Evolutionary conservation across 2,888 invertebrate species (phyloP).

Genomic region (Gibbula magus): DNA sequence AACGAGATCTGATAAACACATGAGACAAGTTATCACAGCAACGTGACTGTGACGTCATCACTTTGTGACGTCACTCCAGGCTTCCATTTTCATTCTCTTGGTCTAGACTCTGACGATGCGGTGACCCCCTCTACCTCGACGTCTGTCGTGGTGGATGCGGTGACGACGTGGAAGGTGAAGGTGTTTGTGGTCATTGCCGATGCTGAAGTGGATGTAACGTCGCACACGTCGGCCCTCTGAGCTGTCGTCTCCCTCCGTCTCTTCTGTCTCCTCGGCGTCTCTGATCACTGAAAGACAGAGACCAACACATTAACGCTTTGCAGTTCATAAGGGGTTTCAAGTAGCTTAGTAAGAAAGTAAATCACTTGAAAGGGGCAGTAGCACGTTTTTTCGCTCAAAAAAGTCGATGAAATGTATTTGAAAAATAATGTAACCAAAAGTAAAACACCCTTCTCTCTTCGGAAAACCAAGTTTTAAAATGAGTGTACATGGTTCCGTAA

Average conservation of each 20-base stretch:
- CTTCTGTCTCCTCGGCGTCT: not conserved
- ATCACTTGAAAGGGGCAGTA: not conserved
- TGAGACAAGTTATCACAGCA: constrained; percentile 9
- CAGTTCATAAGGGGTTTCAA: not conserved
- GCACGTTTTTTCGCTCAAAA: not conserved
- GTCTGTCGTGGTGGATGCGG: constrained; percentile 1
- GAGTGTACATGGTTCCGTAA: too few relatives aligned
- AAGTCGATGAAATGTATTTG: too few relatives aligned
- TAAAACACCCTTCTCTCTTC: too few relatives aligned
- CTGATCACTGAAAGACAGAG: not conserved
- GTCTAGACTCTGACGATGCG: not conserved
- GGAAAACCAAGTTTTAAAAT: too few relatives aligned
- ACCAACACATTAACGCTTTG: not conserved
- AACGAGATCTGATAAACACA: not conserved
- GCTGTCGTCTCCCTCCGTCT: not conserved
- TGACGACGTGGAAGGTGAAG: not conserved
- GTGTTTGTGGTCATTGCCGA: not conserved
- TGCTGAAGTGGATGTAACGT: constrained; percentile 2
- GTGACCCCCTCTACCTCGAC: not conserved
- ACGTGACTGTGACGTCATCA: not conserved
- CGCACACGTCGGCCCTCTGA: not conserved
- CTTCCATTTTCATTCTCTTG: not conserved
- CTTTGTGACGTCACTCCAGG: constrained; percentile 4
- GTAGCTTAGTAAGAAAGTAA: not conserved
- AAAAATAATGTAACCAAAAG: too few relatives aligned